These are phyloP conservation scores for Danionella dracula DNA, from an alignment of 2,797 vertebrate genomes.

Conservation along the genomic window DNA sequence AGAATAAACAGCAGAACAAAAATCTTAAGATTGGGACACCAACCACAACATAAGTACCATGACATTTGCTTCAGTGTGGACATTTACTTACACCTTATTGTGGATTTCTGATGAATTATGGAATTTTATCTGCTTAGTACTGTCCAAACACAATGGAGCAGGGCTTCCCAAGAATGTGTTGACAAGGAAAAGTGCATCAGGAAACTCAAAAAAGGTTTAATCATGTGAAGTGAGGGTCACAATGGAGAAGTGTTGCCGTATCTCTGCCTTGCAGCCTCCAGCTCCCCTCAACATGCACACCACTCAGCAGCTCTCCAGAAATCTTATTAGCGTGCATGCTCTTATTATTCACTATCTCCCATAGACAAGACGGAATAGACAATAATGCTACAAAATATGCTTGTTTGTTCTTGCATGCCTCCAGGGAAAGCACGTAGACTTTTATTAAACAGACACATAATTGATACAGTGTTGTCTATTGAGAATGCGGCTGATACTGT, in stretches of 20 bases:
- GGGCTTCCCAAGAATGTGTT: constrained; percentile 1
- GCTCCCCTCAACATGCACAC: constrained; percentile 15
- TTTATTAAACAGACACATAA: constrained; percentile 23
- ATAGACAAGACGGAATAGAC: constrained; percentile 38
- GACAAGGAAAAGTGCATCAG: constrained; percentile 6
- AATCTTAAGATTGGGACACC: not conserved
- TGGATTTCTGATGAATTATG: not conserved
- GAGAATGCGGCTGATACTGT: not conserved
- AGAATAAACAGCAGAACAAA: too few relatives aligned
- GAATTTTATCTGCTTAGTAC: not conserved
- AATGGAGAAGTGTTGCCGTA: constrained; percentile 27
- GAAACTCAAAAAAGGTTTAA: constrained; percentile 33
- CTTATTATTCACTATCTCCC: constrained; percentile 37
- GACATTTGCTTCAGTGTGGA: not conserved
- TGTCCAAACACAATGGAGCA: not conserved
- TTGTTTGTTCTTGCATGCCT: constrained; percentile 33
- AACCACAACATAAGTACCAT: not conserved
- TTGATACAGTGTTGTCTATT: constrained; percentile 2
- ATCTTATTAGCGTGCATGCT: constrained; percentile 43
- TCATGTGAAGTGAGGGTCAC: constrained; percentile 4
- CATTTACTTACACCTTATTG: not conserved
- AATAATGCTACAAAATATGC: constrained; percentile 35
- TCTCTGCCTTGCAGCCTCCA: constrained; percentile 41
- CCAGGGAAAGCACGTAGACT: constrained; percentile 31
- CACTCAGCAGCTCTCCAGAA: constrained; percentile 23